phyloP scores from a whole-genome alignment of 1,140 invertebrate genomes.

The Belonocnema kinseyi region DNA sequence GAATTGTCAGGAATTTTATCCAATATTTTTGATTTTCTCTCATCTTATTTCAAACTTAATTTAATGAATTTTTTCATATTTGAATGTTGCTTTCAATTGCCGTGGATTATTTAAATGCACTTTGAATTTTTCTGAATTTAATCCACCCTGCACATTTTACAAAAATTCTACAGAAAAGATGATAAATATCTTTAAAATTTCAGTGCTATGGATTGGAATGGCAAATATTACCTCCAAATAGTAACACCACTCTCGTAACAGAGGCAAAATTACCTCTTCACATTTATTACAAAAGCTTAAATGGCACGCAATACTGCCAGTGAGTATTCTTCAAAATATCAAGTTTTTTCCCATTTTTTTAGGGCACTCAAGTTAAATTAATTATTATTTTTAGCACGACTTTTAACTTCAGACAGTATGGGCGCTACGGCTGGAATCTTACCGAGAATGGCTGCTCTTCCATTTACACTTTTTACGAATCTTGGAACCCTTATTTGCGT shows the following conservation, averaged over 20 bases:
- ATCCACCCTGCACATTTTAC: no score
- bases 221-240: conserved; percentile 54
- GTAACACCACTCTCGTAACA: conserved; percentile 68
- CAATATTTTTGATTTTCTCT: no score
- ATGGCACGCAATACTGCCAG: conserved; percentile 61
- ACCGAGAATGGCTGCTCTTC: conserved; percentile 64
- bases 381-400: conserved; percentile 56
- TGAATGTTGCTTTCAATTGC: no score
- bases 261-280: conserved; percentile 72
- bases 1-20: no score
- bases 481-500: conserved; percentile 75
- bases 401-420: conserved; percentile 74
- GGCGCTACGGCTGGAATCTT: conserved; percentile 77
- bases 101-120: no score
- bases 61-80: no score
- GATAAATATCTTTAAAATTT: conserved; percentile 35
- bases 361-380: not conserved
- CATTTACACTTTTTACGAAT: conserved; percentile 69
- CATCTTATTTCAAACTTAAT: no score
- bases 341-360: conserved; percentile 25
- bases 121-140: no score
- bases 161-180: no score
- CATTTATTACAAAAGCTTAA: conserved; percentile 60
- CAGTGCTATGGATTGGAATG: conserved; percentile 70
- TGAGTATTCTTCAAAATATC: conserved; percentile 54